These are phyloP conservation scores for Nothocercus julius DNA, from an alignment of 2,113 vertebrate genomes.

Conservation along the genomic window DNA sequence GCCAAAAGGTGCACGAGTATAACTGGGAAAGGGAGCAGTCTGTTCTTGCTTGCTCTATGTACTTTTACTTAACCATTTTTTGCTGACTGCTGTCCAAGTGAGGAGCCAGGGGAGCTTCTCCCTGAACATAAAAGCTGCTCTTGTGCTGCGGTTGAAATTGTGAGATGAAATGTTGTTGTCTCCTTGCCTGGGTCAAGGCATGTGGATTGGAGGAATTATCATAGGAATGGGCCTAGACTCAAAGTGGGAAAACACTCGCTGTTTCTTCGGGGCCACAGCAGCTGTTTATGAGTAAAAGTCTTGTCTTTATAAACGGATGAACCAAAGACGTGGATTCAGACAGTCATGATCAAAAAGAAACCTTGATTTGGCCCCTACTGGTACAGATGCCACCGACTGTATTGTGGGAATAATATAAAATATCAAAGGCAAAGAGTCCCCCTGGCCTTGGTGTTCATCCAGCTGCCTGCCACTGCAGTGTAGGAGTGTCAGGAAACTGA, in stretches of 20 bases:
- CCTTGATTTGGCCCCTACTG: background rate
- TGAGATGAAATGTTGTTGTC: background rate
- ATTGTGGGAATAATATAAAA: background rate
- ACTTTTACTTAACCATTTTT: background rate
- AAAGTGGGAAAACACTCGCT: background rate
- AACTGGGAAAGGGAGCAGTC: background rate
- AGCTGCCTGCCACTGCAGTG: background rate
- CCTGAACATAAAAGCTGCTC: background rate
- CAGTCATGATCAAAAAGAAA: background rate
- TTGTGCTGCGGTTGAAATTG: background rate
- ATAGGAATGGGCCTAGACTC: background rate
- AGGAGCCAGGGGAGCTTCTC: background rate
- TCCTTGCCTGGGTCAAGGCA: background rate
- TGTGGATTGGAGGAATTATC: background rate
- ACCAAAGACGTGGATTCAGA: background rate
- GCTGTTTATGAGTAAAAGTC: background rate
- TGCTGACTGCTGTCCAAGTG: background rate
- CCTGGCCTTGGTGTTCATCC: background rate
- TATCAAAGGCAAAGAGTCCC: background rate
- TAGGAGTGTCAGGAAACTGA: background rate
- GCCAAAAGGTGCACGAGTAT: background rate
- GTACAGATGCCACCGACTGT: rapidly evolving
- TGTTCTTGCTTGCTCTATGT: background rate
- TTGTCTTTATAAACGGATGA: background rate
- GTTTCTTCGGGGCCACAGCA: background rate